Conservation (phyloP, 2,888 invertebrate genomes). For the Bursaphelenchus okinawaensis region DNA sequence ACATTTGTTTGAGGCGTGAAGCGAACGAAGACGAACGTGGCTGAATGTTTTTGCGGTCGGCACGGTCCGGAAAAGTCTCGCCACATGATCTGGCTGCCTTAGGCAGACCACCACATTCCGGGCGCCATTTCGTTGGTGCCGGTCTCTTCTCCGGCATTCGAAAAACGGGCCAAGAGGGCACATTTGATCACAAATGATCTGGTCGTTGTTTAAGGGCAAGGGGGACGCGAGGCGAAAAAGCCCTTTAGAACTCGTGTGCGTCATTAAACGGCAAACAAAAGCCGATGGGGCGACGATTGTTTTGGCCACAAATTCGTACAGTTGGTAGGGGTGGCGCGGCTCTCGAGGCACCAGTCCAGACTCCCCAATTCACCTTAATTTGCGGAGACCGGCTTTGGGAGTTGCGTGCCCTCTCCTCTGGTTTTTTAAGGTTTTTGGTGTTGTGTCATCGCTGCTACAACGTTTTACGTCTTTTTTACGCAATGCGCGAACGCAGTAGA, state of each 20-base stretch:
- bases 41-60: not conserved
- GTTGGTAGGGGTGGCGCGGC: not conserved
- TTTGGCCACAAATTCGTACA: not conserved
- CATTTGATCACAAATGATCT: not conserved
- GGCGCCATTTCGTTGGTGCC: not conserved
- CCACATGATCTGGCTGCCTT: not conserved
- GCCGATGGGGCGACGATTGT: not conserved
- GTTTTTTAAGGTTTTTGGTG: not conserved
- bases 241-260: not conserved
- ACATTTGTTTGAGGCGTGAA: not conserved
- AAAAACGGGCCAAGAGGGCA: not conserved
- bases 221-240: not conserved
- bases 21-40: not conserved
- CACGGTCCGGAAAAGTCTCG: not conserved
- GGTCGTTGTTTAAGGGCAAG: not conserved
- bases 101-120: not conserved
- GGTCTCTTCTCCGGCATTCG: not conserved
- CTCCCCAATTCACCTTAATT: not conserved
- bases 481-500: not conserved
- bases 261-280: not conserved
- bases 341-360: not conserved
- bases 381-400: not conserved
- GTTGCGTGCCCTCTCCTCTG: not conserved
- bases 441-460: not conserved
- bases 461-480: not conserved